Evolutionary conservation across 2,797 vertebrate species (phyloP).

Genomic region (Rhincodon typus): DNA sequence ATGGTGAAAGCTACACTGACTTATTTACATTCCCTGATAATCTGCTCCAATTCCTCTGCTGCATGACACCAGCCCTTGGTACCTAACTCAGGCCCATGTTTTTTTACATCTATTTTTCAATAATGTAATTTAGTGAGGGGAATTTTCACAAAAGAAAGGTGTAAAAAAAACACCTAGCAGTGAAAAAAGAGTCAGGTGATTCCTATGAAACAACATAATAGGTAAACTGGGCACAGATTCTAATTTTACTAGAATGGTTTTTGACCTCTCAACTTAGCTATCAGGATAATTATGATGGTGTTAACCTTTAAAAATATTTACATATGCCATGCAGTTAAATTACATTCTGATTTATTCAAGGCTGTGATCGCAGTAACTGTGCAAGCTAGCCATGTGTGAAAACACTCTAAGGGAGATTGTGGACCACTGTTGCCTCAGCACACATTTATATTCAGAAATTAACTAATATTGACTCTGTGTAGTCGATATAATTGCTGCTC

Average conservation of each 20-base stretch:
- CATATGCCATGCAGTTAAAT: background rate
- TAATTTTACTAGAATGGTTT: background rate
- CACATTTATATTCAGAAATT: slow-evolving; percentile 58
- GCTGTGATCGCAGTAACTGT: background rate
- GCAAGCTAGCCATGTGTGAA: background rate
- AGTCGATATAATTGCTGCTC: slow-evolving; percentile 60
- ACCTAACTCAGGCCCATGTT: background rate
- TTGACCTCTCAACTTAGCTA: slow-evolving; percentile 11
- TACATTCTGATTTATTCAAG: slow-evolving; percentile 24
- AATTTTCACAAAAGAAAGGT: background rate
- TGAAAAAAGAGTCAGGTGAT: background rate
- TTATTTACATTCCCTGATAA: background rate
- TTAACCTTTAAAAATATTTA: slow-evolving; percentile 33
- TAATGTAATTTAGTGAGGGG: background rate
- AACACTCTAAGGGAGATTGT: slow-evolving; percentile 38
- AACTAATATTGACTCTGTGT: slow-evolving; percentile 66
- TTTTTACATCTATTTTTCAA: background rate
- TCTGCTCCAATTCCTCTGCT: background rate
- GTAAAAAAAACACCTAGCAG: too few relatives aligned
- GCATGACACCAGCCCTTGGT: background rate
- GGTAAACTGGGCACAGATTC: background rate
- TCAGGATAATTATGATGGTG: background rate
- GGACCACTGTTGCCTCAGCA: slow-evolving; percentile 56
- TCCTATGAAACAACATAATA: background rate
- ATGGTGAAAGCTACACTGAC: background rate